A percentile compares a stretch with the other conserved stretches of the same genome.
phyloP scores from a whole-genome alignment of 2,113 vertebrate species.

The Siniperca chuatsi region DNA sequence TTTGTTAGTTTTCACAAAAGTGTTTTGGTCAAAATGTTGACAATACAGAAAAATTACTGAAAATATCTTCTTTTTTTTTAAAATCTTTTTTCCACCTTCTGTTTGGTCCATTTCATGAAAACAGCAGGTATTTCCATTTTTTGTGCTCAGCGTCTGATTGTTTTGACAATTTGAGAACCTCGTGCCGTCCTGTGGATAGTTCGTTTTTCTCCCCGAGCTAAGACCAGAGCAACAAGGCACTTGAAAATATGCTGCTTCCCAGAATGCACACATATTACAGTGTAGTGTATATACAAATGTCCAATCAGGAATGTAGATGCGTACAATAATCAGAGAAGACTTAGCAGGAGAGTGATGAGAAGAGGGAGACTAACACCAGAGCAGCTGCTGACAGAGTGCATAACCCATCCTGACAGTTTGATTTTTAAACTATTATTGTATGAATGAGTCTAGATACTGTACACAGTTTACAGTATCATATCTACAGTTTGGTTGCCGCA shows the following conservation, averaged over 20 bases:
- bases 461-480: not conserved
- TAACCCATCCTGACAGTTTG: not conserved
- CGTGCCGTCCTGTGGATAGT: not conserved
- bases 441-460: not conserved
- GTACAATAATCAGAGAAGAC: not conserved
- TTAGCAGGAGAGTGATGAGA: not conserved
- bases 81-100: not conserved
- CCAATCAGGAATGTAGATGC: not conserved
- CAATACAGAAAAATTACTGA: not conserved
- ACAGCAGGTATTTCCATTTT: not conserved
- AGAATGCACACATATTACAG: slow-evolving; percentile 15
- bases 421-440: too few species aligned
- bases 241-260: slow-evolving; percentile 41
- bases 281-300: not conserved
- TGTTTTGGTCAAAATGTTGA: not conserved
- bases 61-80: not conserved
- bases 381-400: not conserved
- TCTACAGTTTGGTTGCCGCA: not conserved
- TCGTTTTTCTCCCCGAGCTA: not conserved
- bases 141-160: not conserved
- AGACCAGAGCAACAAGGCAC: slow-evolving; percentile 69
- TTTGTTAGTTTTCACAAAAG: not conserved
- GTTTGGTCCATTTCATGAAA: not conserved
- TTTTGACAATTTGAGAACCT: not conserved
- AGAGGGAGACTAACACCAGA: not conserved